Evolutionary conservation across 1,140 invertebrate species (phyloP), one percentile per base, ranked within the genome.

Genomic region (Macrotrachela quadricornifera): DNA sequence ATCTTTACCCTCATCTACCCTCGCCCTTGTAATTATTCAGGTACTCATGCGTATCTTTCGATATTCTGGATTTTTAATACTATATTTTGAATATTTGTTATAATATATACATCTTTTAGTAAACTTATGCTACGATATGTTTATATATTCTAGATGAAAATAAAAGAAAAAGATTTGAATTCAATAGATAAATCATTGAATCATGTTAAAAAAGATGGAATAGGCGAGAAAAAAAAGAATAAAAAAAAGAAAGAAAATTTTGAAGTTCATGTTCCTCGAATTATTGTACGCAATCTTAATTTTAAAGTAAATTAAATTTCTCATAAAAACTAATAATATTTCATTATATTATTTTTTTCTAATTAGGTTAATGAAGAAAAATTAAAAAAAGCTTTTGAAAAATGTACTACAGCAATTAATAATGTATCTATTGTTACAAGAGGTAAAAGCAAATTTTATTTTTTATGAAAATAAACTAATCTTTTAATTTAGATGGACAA

Each of bases 181-280:
- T 2, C 21, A 30, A 30, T 8, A 30, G 21, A 30, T 30, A 30
- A 30, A 30, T 30, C 21, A 30, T 30, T 8, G 2, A 8, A 30
- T 4, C 8, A 4, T 2, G 8, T 30, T 8, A 51, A 51, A 37
- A 21, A 44, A 45, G 44, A 51, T 37, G 49, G n/a, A 30, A 51
- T 15, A 16, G 17, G n/a, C 10, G 41, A 51, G 38, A 51, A 37
- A 14, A 37, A 38, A 15, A 21, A 51, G 14, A 21, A 51, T 15
- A 51, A 51, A 45, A 21, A 51, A 37, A 45, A 16, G 2, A 42
- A 42, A 13, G 44, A 37, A 41, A 42, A 46, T 6, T 53, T 53
- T 40, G 51, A 53, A 47, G 40, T 53, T 0, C 46, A 46, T 41
- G 44, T 53, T 1, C 51, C 51, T 37, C 46, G 46, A 53, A 53